These are phyloP conservation scores for Megatriorchis doriae DNA, from an alignment of 2,113 vertebrate genomes.

Conservation along the genomic window DNA sequence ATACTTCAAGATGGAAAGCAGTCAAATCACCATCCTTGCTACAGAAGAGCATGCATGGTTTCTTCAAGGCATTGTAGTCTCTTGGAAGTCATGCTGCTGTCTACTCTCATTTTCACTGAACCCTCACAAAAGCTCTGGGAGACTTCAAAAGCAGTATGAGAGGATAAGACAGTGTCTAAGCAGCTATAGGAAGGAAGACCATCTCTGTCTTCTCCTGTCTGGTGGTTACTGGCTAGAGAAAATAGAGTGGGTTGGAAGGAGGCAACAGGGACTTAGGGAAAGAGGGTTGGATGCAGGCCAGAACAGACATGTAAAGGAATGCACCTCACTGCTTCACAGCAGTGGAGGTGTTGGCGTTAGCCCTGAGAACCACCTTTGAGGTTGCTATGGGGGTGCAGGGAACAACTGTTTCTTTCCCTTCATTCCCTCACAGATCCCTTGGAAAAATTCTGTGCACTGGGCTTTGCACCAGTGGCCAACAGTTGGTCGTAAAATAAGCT, in stretches of 20 bases:
- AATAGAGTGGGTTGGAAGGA: neutral
- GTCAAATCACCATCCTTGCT: neutral
- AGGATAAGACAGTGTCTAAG: neutral
- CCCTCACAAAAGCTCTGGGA: neutral
- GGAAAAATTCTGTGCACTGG: neutral
- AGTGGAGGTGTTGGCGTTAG: neutral
- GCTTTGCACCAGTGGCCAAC: neutral
- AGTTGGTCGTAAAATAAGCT: slow-evolving; percentile 13
- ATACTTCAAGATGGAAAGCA: neutral
- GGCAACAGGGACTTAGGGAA: neutral
- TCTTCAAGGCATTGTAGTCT: neutral
- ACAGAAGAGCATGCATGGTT: neutral
- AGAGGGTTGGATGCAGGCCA: neutral
- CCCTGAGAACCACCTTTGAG: neutral
- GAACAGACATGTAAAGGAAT: neutral
- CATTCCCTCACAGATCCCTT: neutral
- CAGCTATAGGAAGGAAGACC: neutral
- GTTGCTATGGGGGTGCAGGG: neutral
- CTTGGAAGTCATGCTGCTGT: neutral
- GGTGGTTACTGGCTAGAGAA: neutral
- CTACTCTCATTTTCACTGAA: neutral
- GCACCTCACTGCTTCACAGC: neutral
- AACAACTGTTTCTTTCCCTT: neutral
- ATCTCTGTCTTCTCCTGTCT: neutral
- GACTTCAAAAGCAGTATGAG: neutral